Conservation (phyloP, 2,797 vertebrate species). For the Macrochelys suwanniensis region DNA sequence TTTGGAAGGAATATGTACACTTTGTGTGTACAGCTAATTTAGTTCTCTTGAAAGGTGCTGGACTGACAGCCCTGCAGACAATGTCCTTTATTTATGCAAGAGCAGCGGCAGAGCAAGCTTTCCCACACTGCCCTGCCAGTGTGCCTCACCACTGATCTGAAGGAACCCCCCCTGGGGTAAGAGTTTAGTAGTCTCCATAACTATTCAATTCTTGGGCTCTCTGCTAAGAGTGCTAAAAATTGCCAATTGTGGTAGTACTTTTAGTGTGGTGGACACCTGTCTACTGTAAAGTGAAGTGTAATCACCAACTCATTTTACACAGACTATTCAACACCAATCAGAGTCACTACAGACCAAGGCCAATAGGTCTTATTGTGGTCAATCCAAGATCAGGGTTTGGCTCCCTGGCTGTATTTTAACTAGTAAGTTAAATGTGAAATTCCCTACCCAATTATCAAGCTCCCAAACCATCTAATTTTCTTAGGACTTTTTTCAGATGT, state of each 20-base stretch:
- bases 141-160: conserved; percentile 68
- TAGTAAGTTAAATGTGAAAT: neutral
- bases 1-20: conserved; percentile 37
- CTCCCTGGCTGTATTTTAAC: conserved; percentile 25
- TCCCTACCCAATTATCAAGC: conserved; percentile 32
- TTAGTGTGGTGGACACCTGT: neutral
- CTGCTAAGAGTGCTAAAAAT: conserved; percentile 11
- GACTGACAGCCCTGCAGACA: conserved; percentile 74
- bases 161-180: conserved; percentile 55
- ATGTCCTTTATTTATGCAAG: conserved; percentile 76
- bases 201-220: neutral
- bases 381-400: conserved; percentile 40
- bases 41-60: conserved; percentile 66
- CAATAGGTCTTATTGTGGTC: conserved; percentile 30
- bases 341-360: neutral
- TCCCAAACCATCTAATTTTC: conserved; percentile 25
- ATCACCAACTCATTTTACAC: neutral
- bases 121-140: conserved; percentile 72
- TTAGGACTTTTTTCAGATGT: conserved; percentile 22
- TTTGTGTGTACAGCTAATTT: conserved; percentile 57
- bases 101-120: conserved; percentile 66
- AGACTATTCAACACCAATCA: neutral
- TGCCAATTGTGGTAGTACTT: neutral
- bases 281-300: neutral
- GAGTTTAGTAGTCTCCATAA: conserved; percentile 48